Evolutionary conservation across 2,888 invertebrate genomes (phyloP), one percentile per base, ranked within the genome.

Genomic region (Nymphalis polychloros): DNA sequence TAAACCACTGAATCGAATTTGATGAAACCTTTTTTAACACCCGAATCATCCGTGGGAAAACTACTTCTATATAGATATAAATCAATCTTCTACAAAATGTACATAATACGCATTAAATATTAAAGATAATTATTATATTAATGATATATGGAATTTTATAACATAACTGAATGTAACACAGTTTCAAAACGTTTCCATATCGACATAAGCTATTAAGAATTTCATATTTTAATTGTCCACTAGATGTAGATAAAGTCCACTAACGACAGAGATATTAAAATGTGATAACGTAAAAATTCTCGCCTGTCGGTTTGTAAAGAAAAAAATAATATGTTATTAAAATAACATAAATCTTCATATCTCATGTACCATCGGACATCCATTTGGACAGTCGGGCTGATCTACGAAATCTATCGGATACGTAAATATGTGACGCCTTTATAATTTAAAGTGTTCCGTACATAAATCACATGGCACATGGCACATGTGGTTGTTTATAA

Each of bases 361-460:
- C 89, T 77, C 76, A 77, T 79, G 79, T 82, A 79, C 83, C 84
- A 88, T 89, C 90, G 78, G 82, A 82, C 83, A 79, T 79, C 77
- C 82, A 81, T 86, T 85, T 88, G 89, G 72, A 90, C 88, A 85
- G 79, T 75, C 88, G 88, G 90, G 80, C 79, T 80, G 81, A 89
- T 89, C 88, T 87, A 68, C 69, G 65, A 70, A 75, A 75, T 69
- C 64, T 64, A 69, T 70, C 60, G 69, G n/a, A 16, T 62, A 47
- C n/a, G 1, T 46, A 2, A 50, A 35, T 57, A 63, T 20, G 60
- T 69, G 74, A 35, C 19, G 59, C 53, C 27, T 65, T 16, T 19
- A 47, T 0, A 50, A 46, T n/a, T 27, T 16, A 3, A 23, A 17
- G 52, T 73, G 77, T 76, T 78, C 77, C 70, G 75, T 74, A 72